phyloP scores from a whole-genome alignment of 1,140 invertebrate genomes.

The Papilio helenus region DNA sequence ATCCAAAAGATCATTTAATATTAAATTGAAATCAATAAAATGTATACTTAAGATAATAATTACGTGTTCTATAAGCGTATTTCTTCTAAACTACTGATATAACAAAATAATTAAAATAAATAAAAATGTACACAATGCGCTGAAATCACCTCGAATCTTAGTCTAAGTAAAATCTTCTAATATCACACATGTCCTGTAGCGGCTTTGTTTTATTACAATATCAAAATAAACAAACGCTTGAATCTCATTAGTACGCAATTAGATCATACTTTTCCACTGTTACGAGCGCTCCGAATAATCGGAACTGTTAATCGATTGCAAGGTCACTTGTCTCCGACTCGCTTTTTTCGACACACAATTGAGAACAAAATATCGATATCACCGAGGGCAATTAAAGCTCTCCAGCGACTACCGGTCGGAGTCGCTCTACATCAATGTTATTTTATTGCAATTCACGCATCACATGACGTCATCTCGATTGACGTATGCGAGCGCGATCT shows the following conservation, averaged over 20 bases:
- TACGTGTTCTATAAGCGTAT: slow-evolving; percentile 35
- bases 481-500: slow-evolving; percentile 77
- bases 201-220: slow-evolving; percentile 45
- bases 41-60: slow-evolving; percentile 3
- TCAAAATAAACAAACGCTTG: slow-evolving; percentile 50
- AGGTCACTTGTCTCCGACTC: slow-evolving; percentile 58
- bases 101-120: slow-evolving; percentile 20
- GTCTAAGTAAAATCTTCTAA: slow-evolving; percentile 58
- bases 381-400: slow-evolving; percentile 77
- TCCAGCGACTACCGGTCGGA: slow-evolving; percentile 64
- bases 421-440: slow-evolving; percentile 61
- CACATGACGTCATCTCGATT: slow-evolving; percentile 78
- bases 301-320: slow-evolving; percentile 55
- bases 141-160: slow-evolving; percentile 27
- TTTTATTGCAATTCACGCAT: slow-evolving; percentile 68
- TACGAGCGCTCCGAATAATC: slow-evolving; percentile 58
- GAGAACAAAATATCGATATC: slow-evolving; percentile 54
- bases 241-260: slow-evolving; percentile 51
- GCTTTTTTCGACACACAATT: slow-evolving; percentile 50
- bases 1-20: not conserved
- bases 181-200: slow-evolving; percentile 73
- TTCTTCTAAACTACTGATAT: slow-evolving; percentile 8
- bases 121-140: slow-evolving; percentile 18
- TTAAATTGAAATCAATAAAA: not conserved
- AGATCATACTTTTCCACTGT: slow-evolving; percentile 54